These are phyloP conservation scores for Sarotherodon lohbergeri DNA, from an alignment of 2,113 vertebrate species.

Conservation along the genomic window DNA sequence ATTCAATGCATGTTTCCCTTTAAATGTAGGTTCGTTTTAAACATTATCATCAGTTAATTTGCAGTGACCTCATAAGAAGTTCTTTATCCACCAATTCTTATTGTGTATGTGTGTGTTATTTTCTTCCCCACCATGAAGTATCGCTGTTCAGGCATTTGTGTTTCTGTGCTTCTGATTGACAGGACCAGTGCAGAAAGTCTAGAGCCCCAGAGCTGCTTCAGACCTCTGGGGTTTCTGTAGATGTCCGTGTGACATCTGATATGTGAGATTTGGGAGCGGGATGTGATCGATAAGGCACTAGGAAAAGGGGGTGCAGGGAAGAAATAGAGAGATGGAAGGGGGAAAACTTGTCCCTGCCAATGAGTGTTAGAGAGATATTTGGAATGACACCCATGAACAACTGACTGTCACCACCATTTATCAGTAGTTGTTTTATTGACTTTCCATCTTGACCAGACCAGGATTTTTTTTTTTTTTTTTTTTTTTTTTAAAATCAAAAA, in stretches of 20 bases:
- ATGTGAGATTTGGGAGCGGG: constrained; percentile 58
- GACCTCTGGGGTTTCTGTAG: constrained; percentile 58
- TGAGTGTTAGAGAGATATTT: constrained; percentile 10
- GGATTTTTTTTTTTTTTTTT: not conserved
- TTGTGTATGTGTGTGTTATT: not conserved
- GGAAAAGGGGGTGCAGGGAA: not conserved
- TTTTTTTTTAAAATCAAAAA: not conserved
- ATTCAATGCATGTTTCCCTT: not conserved
- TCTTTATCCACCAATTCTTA: not conserved
- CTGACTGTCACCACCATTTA: not conserved
- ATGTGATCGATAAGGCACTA: constrained; percentile 68
- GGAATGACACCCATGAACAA: not conserved
- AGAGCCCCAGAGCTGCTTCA: constrained; percentile 65
- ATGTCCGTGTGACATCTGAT: constrained; percentile 76
- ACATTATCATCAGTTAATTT: not conserved
- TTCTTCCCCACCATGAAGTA: not conserved
- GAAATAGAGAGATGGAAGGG: not conserved
- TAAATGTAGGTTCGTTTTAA: not conserved
- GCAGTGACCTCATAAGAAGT: not conserved
- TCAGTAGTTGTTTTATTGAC: not conserved
- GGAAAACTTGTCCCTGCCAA: not conserved
- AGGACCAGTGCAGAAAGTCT: constrained; percentile 57
- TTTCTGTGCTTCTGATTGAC: constrained; percentile 39
- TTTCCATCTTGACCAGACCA: not conserved
- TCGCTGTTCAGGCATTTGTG: not conserved